These are phyloP conservation scores for Melanerpes aurifrons DNA, from an alignment of 2,113 vertebrate genomes.

Conservation along the genomic window DNA sequence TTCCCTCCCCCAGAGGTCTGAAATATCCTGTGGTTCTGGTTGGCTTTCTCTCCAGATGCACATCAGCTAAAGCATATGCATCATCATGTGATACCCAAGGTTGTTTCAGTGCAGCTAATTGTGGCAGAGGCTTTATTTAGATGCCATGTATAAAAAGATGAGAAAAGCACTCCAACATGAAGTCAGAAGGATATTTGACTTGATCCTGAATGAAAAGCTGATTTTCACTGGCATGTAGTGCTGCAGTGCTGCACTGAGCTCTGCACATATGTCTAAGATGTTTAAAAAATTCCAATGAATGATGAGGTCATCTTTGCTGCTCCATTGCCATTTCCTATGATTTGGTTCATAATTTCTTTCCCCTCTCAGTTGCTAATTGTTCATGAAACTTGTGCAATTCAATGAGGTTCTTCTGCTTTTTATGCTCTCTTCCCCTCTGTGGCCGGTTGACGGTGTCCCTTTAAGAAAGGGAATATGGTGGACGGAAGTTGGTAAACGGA, in stretches of 20 bases:
- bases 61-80: constrained; percentile 69
- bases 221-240: constrained; percentile 40
- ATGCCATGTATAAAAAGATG: constrained; percentile 18
- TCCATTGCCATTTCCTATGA: constrained; percentile 32
- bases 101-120: constrained; percentile 62
- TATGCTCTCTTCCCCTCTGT: background rate
- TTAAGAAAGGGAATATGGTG: too few relatives aligned
- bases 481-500: too few relatives aligned
- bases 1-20: constrained; percentile 76
- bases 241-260: constrained; percentile 30
- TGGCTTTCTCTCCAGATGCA: constrained; percentile 83
- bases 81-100: constrained; percentile 61
- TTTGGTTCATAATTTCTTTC: constrained; percentile 40
- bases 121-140: constrained; percentile 71
- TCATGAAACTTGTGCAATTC: constrained; percentile 4
- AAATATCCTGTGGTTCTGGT: constrained; percentile 81
- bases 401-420: constrained; percentile 21
- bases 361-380: constrained; percentile 30
- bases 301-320: constrained; percentile 55
- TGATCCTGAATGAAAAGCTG: constrained; percentile 49
- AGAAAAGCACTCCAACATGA: background rate
- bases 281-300: constrained; percentile 57
- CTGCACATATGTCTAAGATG: constrained; percentile 46
- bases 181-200: constrained; percentile 47
- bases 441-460: too few relatives aligned